Base-by-base conservation (phyloP, 1,140 invertebrate genomes). In the Leptopilina clavipes region DNA sequence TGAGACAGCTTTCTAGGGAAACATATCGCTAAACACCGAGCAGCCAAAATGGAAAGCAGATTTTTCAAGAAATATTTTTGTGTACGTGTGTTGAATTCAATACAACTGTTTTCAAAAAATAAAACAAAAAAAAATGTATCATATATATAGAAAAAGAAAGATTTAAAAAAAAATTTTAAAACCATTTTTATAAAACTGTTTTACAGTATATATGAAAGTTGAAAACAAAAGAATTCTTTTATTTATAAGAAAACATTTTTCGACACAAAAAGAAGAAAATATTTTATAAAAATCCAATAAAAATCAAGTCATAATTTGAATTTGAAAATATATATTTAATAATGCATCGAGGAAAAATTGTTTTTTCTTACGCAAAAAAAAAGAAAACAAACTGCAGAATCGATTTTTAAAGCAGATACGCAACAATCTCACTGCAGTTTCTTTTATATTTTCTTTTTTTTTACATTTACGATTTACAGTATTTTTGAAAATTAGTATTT, bases 31-130 rank as follows among this genome's bases (percentile, higher is more conserved):
- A 86, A 80, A 86, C 84, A 86, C 74, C 81, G 77, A 86, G 81
- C 84, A 86, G 84, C 84, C 85, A 86, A 76, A 80, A 82, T 74
- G 74, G 76, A 77, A 85, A 85, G 82, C 84, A 79, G 77, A 74
- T 83, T 80, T n/a, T n/a, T 65, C 44, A 74, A 65, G 59, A 65
- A 11, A 65, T 31, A 31, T 37, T 37, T 65, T 11, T 65, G 59
- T 65, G 8, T 31, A n/a, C 3, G 7, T 65, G 8, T n/a, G n/a
- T n/a, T 31, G 12, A 31, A 5, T 11, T 37, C 22, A 14, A 14
- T 37, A 14, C 1, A 31, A 31, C n/a, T 10, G 17, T 19, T 17
- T 18, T 8, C 3, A 54, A 9, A 19, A 19, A 19, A 52, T n/a
- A 59, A 31, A 19, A 56, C 3, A 19, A 19, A 56, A 31, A 31